Percentiles rank a stretch among this genome's conserved stretches.
Evolutionary conservation across 1,140 invertebrate species (phyloP).

Genomic region (Cylas formicarius): DNA sequence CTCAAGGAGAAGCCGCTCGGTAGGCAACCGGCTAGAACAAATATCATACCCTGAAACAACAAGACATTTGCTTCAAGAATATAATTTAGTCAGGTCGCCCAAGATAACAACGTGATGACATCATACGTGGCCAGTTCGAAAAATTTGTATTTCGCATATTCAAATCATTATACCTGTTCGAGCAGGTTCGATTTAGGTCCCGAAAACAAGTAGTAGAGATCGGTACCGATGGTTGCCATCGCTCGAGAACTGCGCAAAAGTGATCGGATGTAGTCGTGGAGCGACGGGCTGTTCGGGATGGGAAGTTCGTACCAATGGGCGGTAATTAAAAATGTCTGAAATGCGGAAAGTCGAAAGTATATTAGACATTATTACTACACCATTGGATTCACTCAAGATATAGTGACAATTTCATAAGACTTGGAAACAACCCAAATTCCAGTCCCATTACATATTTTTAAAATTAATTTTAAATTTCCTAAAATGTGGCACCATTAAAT

Average conservation of each 20-base stretch:
- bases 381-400: too few relatives aligned
- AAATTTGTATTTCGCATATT: conserved; percentile 4
- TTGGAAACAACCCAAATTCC: too few relatives aligned
- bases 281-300: conserved; percentile 7
- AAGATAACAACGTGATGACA: too few relatives aligned
- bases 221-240: conserved; percentile 9
- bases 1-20: conserved; percentile 40
- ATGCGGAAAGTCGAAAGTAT: conserved; percentile 1
- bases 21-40: too few relatives aligned
- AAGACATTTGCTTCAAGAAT: too few relatives aligned
- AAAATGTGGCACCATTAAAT: too few relatives aligned
- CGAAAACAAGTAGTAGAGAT: conserved; percentile 4
- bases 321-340: conserved; percentile 4
- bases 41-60: too few relatives aligned
- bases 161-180: conserved; percentile 10
- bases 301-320: conserved; percentile 15
- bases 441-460: conserved; percentile 2
- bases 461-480: too few relatives aligned
- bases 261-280: conserved; percentile 2
- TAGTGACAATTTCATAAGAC: too few relatives aligned
- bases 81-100: too few relatives aligned
- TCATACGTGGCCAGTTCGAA: too few relatives aligned
- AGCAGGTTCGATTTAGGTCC: conserved; percentile 7
- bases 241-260: conserved; percentile 1
- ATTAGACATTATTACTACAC: too few relatives aligned